Conservation (phyloP, 92 coral and sea anemone genomes). For the Pocillopora grandis region DNA sequence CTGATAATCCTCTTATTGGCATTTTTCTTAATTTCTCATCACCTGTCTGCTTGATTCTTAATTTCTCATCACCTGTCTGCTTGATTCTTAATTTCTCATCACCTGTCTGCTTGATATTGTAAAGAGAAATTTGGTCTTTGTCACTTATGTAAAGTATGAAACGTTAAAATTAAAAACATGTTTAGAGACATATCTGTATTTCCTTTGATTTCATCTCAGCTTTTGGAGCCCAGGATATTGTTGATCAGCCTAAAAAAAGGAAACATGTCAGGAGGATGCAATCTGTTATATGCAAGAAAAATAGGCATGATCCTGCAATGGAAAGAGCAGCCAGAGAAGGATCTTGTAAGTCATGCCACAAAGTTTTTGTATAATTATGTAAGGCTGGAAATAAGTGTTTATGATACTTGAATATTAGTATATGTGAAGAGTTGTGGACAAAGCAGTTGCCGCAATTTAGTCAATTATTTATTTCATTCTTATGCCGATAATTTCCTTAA, state of each 20-base stretch:
- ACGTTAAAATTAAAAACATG: neutral
- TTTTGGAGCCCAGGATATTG: neutral
- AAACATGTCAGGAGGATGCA: conserved; percentile 80
- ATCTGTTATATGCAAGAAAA: conserved; percentile 66
- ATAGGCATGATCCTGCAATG: conserved; percentile 71
- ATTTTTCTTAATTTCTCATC: neutral
- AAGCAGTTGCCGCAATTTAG: too few relatives aligned
- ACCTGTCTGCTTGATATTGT: too few relatives aligned
- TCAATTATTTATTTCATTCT: too few relatives aligned
- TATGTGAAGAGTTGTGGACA: too few relatives aligned
- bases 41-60: neutral
- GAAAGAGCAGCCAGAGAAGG: conserved; percentile 78
- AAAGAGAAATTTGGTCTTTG: neutral
- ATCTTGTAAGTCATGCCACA: conserved; percentile 48
- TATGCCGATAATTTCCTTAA: neutral
- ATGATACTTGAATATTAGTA: too few relatives aligned
- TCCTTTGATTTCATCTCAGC: conserved; percentile 4
- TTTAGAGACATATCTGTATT: neutral
- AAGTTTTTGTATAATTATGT: too few relatives aligned
- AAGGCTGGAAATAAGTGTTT: too few relatives aligned
- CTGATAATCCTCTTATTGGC: neutral
- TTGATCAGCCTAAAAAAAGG: conserved; percentile 57
- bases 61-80: neutral
- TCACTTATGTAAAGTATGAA: neutral
- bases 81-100: neutral